Evolutionary conservation across 2,113 vertebrate genomes (phyloP).

Genomic region (Alectura lathami): DNA sequence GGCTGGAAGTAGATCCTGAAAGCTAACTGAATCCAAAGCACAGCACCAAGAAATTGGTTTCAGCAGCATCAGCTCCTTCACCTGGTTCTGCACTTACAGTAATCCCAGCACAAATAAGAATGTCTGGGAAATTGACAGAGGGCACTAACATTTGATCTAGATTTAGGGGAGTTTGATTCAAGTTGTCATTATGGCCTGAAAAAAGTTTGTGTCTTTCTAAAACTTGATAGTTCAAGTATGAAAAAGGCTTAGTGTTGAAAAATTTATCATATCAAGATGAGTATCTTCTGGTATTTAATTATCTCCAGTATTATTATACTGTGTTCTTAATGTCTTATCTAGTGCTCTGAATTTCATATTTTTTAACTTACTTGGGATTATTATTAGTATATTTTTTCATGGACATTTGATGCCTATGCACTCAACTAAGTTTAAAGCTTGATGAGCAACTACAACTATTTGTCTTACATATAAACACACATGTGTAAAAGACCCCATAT

Average conservation of each 20-base stretch:
- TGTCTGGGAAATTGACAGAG: background rate
- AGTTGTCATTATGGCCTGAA: background rate
- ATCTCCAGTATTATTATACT: background rate
- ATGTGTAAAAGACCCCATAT: background rate
- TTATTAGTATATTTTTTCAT: background rate
- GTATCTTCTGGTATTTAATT: constrained; percentile 3
- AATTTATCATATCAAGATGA: background rate
- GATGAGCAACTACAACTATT: background rate
- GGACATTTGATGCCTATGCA: background rate
- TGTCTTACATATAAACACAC: too few species aligned
- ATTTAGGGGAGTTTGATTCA: background rate
- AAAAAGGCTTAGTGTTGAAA: constrained; percentile 1
- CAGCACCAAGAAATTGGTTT: background rate
- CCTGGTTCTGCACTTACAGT: fast-evolving
- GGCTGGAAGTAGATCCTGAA: background rate
- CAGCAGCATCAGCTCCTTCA: background rate
- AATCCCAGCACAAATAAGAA: background rate
- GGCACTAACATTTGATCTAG: background rate
- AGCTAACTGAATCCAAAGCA: background rate
- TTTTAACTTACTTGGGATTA: constrained; percentile 20
- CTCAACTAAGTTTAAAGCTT: background rate
- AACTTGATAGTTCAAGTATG: background rate
- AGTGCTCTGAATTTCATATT: background rate
- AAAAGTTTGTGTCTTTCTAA: background rate
- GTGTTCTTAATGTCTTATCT: background rate